Percentiles rank a stretch among this genome's conserved stretches.
Conservation (phyloP, 2,113 vertebrate species). For the Canis aureus region DNA sequence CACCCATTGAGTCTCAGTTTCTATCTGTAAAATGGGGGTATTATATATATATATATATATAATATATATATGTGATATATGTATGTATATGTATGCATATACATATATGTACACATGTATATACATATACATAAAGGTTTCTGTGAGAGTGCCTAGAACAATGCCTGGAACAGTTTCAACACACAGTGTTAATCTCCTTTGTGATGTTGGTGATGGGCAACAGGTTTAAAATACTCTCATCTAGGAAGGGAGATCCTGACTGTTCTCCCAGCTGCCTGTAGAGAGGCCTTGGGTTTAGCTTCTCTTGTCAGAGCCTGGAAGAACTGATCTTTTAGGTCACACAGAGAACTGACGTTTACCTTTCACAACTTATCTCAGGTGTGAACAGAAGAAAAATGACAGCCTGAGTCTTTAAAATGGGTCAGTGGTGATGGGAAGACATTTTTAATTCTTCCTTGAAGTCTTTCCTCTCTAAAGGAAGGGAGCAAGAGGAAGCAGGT, state of each 20-base stretch:
- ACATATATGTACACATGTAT: too few species aligned
- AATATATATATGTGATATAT: too few species aligned
- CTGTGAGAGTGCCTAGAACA: constrained; percentile 10
- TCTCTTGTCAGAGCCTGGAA: not conserved
- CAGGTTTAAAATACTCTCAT: not conserved
- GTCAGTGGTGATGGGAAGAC: not conserved
- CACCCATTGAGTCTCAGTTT: not conserved
- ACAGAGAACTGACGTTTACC: not conserved
- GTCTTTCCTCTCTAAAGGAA: constrained; percentile 37
- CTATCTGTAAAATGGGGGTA: not conserved
- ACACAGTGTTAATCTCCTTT: not conserved
- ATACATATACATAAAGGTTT: not conserved
- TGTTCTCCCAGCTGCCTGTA: constrained; percentile 11
- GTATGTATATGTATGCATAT: too few species aligned
- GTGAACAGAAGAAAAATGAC: not conserved
- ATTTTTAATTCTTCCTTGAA: not conserved
- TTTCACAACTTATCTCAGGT: not conserved
- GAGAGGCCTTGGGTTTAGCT: not conserved
- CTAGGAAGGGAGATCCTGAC: not conserved
- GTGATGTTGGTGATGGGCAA: not conserved
- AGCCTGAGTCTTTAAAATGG: constrained; percentile 2
- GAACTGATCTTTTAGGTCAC: not conserved
- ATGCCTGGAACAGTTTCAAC: not conserved
- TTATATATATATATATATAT: too few species aligned
- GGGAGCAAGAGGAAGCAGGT: not conserved